Base-by-base conservation (phyloP, 2,888 invertebrate species). In the Globia sparganii region DNA sequence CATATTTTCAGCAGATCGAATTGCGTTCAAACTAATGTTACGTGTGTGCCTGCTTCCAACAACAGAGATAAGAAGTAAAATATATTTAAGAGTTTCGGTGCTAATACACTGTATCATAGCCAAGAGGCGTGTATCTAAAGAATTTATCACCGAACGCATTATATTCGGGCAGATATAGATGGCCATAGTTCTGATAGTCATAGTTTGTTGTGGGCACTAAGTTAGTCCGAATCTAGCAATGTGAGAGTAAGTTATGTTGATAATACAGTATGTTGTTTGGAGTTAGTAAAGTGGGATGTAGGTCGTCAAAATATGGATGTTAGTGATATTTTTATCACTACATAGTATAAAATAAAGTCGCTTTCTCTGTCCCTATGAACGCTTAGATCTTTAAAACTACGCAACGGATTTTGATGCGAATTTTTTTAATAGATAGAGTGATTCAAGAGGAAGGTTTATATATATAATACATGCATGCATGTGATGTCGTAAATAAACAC, bases 151-250 rank as follows among this genome's bases (percentile, higher is more conserved):
- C n/a, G 58, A 68, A 68, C 56, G 56, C 40, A 72, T 74, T 69
- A 75, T 80, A 68, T 77, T 78, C 53, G 40, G 71, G 69, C 72
- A 86, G 80, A 83, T 86, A 85, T 83, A 76, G 80, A 83, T 85
- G 66, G 69, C 34, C 18, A 61, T 67, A 78, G 69, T 86, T 85
- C 34, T 77, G 72, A 76, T 78, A 67, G 77, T 86, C 84, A 83
- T 86, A 76, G 74, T 77, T 67, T 72, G 64, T 72, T 69, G 34
- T 46, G 46, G 18, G 21, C n/a, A 37, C 31, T 69, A 83, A 83
- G 53, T 72, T 72, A n/a, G 25, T 18, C 53, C 37, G n/a, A 69
- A 37, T 64, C 34, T 64, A n/a, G 62, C 0, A 58, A 53, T 49
- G 25, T 25, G 21, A 25, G 28, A 56, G 18, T 82, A 67, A 70